These are phyloP conservation scores for Drosophila incognita DNA, from an alignment of 2,888 invertebrate genomes.

Conservation along the genomic window DNA sequence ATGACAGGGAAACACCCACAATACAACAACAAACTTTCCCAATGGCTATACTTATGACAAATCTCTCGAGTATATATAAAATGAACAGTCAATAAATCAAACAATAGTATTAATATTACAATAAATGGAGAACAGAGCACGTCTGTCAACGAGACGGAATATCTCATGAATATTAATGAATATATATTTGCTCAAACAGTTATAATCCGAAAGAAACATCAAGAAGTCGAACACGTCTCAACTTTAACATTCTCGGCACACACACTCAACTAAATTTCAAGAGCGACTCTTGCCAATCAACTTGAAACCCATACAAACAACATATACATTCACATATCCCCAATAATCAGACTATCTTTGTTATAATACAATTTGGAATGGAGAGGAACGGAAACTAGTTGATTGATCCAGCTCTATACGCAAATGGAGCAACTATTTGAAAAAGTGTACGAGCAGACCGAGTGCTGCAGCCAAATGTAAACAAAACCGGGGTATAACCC, in stretches of 20 bases:
- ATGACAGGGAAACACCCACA: conserved; percentile 40
- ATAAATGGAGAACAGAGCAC: neutral
- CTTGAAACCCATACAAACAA: neutral
- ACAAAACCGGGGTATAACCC: conserved; percentile 20
- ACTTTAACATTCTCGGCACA: neutral
- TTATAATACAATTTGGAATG: neutral
- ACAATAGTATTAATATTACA: neutral
- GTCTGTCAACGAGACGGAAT: neutral
- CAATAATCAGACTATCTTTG: neutral
- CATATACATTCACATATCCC: neutral
- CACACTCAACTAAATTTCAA: conserved; percentile 1
- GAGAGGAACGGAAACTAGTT: neutral
- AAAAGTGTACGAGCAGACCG: neutral
- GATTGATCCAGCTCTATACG: neutral
- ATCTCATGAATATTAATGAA: conserved; percentile 16
- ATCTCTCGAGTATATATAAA: conserved; percentile 11
- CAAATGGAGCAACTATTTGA: conserved; percentile 17
- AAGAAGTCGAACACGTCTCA: neutral
- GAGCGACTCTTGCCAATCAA: conserved; percentile 3
- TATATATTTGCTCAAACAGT: conserved; percentile 45
- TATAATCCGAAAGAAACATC: conserved; percentile 13
- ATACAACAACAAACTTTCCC: conserved; percentile 48
- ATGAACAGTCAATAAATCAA: conserved; percentile 28
- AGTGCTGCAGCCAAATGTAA: conserved; percentile 6
- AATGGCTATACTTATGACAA: conserved; percentile 41